Evolutionary conservation across 2,888 invertebrate genomes (phyloP).

Genomic region (Polydrusus pterygomalis): DNA sequence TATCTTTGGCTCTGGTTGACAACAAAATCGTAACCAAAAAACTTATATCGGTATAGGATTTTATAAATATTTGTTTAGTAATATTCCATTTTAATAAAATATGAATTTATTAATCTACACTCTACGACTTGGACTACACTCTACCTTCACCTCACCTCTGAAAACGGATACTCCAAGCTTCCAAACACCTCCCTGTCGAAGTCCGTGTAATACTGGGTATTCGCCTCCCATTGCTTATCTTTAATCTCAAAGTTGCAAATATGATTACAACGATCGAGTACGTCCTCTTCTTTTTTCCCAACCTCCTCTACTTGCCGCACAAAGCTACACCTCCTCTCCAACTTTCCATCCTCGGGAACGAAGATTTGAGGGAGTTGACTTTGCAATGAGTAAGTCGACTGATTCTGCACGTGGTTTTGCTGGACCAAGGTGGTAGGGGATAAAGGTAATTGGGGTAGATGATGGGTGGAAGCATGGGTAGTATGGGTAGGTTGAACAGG

Average conservation of each 20-base stretch:
- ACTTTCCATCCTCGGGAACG: constrained; percentile 71
- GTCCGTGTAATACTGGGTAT: constrained; percentile 67
- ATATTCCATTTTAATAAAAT: no score
- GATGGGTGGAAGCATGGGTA: constrained; percentile 30
- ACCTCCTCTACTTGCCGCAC: constrained; percentile 73
- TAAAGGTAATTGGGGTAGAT: constrained; percentile 59
- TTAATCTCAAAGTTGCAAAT: constrained; percentile 71
- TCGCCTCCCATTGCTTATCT: constrained; percentile 67
- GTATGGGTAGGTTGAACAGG: constrained; percentile 63
- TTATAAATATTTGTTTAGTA: no score
- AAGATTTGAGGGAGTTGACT: constrained; percentile 74
- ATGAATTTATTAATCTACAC: no score
- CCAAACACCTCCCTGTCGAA: constrained; percentile 69
- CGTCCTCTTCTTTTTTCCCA: constrained; percentile 68
- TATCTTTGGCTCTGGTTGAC: no score
- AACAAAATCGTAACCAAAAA: no score
- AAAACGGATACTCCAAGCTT: constrained; percentile 72
- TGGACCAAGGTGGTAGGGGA: constrained; percentile 66
- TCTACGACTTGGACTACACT: no score
- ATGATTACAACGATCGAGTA: constrained; percentile 70
- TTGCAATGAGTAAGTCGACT: constrained; percentile 69
- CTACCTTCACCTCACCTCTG: constrained; percentile 67
- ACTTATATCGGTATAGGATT: no score
- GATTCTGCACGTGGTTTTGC: constrained; percentile 59
- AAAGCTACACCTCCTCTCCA: constrained; percentile 73